phyloP scores from a whole-genome alignment of 2,797 vertebrate species.

The Platyrinchus mystaceus region DNA sequence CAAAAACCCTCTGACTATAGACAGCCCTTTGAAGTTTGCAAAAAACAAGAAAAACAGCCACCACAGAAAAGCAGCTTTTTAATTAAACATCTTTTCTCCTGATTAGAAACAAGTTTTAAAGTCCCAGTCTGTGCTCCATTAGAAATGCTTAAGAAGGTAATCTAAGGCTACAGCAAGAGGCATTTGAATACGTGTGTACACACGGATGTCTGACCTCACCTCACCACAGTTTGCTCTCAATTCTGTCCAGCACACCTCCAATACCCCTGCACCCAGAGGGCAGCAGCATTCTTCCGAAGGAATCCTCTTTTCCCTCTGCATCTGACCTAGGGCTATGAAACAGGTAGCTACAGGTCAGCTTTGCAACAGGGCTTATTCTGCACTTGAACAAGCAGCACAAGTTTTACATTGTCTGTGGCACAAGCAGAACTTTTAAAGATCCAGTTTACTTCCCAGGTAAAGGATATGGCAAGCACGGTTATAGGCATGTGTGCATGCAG shows the following conservation, averaged over 20 bases:
- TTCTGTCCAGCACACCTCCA: background rate
- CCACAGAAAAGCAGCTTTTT: slow-evolving; percentile 43
- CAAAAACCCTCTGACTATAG: background rate
- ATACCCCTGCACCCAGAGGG: rapidly evolving
- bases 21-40: slow-evolving; percentile 44
- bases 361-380: rapidly evolving
- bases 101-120: background rate
- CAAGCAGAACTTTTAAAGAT: background rate
- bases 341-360: background rate
- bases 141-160: background rate
- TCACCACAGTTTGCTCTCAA: background rate
- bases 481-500: rapidly evolving
- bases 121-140: background rate
- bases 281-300: background rate
- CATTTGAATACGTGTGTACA: background rate
- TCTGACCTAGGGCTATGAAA: background rate
- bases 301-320: background rate
- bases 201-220: background rate
- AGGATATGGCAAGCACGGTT: background rate
- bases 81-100: slow-evolving; percentile 45
- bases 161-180: background rate
- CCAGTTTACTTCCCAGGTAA: background rate
- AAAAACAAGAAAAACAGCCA: slow-evolving; percentile 28
- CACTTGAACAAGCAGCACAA: background rate
- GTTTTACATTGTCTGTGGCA: background rate